Evolutionary conservation across 2,113 vertebrate species (phyloP), one percentile per base, ranked within the genome.

Genomic region (Rhynchomys soricoides): DNA sequence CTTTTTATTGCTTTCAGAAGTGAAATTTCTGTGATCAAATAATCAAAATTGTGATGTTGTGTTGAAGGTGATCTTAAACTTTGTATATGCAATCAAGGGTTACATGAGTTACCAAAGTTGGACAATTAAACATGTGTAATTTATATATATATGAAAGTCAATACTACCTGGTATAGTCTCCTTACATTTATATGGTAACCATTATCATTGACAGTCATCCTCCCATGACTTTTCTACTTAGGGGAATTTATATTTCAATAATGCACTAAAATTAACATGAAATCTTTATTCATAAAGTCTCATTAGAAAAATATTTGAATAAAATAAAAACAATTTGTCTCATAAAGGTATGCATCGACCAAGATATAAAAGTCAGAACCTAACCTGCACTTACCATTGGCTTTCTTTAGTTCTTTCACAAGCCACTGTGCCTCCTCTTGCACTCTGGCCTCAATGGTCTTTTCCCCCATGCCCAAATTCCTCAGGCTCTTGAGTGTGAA

Each of bases 391-490:
- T 1, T 59, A 90, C 91, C 85, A 0, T 92, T 91, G 59, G 96
- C 96, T 83, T 92, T 95, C 12, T 73, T 64, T 26, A 64, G 62
- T 64, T 64, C 62, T 26, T 64, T 26, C 62, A 64, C 26, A 2
- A 64, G 62, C 24, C 3, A 81, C 50, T 1, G 8, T n/a, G 87
- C 92, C 93, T 96, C 96, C 75, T 96, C 83, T 43, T 96, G 83
- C n/a, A 97, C 13, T 0, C 50, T 43, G 1, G 86, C 45, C 73
- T 96, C 95, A 57, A 92, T 43, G 26, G 24, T 45, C 77, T 95
- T 98, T 96, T 97, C 98, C n/a, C 98, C 98, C 98, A 98, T 98
- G 3, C 45, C 26, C 75, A 77, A 48, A 34, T 50, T 34, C 4
- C 7, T 7, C 29, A 77, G 7, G 6, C 45, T 77, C 1, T 17